Conservation (phyloP, 2,113 vertebrate genomes). For the Nannobrachium achirus region DNA sequence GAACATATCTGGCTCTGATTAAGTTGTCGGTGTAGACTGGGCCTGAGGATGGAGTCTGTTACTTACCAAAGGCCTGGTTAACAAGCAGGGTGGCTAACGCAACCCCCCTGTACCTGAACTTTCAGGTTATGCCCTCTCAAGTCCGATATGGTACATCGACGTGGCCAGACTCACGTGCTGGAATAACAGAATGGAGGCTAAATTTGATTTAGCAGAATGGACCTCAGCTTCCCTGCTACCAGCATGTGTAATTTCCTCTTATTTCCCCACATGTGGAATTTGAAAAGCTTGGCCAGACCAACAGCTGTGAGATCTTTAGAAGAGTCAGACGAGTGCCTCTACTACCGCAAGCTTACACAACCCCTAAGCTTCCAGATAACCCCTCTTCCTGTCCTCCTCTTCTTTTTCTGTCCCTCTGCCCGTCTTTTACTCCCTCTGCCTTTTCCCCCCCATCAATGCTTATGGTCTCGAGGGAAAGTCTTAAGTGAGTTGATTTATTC, state of each 20-base stretch:
- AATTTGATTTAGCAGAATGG: conserved; percentile 15
- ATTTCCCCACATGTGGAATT: conserved; percentile 36
- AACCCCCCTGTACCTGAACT: conserved; percentile 20
- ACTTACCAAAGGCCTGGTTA: conserved; percentile 63
- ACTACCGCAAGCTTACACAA: conserved; percentile 43
- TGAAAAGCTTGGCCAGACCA: conserved; percentile 47
- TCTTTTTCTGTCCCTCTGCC: conserved; percentile 47
- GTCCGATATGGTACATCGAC: conserved; percentile 22
- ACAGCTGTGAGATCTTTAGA: conserved; percentile 56
- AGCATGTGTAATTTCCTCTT: conserved; percentile 23
- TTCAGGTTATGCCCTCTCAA: conserved; percentile 38
- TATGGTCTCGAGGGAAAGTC: conserved; percentile 63
- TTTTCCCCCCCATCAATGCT: conserved; percentile 49
- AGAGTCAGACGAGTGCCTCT: conserved; percentile 16
- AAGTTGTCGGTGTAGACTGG: conserved; percentile 58
- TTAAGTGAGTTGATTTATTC: conserved; percentile 77
- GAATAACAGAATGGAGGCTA: conserved; percentile 24
- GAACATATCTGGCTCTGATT: conserved; percentile 78
- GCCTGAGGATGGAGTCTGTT: conserved; percentile 65
- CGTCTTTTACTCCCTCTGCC: conserved; percentile 45
- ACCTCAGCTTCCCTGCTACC: conserved; percentile 15
- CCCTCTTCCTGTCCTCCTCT: conserved; percentile 40
- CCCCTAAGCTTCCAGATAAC: conserved; percentile 36
- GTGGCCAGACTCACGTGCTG: conserved; percentile 2
- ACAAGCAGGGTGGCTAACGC: conserved; percentile 18